A percentile compares a stretch with the other conserved stretches of the same genome.
Conservation (phyloP, 2,113 vertebrate species). For the Silurus glanis region DNA sequence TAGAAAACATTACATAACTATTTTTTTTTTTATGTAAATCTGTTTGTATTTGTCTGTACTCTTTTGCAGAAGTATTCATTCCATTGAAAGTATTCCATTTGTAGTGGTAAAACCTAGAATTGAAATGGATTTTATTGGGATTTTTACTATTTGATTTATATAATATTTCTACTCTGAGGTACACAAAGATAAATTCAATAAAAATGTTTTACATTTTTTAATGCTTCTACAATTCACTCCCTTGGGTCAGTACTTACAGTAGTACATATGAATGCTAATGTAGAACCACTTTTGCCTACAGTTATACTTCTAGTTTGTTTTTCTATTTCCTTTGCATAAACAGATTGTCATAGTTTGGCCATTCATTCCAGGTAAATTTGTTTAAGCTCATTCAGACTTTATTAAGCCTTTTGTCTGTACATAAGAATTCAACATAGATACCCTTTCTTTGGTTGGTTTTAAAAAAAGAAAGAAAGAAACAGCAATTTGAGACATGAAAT, state of each 20-base stretch:
- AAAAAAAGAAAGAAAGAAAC: neutral
- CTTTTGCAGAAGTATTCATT: neutral
- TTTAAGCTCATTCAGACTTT: neutral
- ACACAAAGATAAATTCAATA: neutral
- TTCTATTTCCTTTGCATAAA: neutral
- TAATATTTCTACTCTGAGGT: neutral
- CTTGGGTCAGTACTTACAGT: neutral
- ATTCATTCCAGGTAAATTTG: neutral
- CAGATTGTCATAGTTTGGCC: neutral
- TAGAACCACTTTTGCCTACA: neutral
- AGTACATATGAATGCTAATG: neutral
- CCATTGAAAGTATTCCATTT: neutral
- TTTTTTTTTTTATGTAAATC: neutral
- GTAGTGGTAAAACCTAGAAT: neutral
- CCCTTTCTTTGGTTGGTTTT: neutral
- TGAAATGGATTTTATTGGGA: neutral
- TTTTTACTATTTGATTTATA: neutral
- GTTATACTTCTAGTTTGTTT: neutral
- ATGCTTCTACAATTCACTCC: neutral
- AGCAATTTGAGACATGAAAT: neutral
- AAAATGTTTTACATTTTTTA: neutral
- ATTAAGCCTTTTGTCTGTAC: neutral
- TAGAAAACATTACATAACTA: neutral
- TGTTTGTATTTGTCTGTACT: too few species aligned
- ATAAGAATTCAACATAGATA: neutral